Conservation (phyloP, 2,888 invertebrate genomes). For the Tribolium freemani region DNA sequence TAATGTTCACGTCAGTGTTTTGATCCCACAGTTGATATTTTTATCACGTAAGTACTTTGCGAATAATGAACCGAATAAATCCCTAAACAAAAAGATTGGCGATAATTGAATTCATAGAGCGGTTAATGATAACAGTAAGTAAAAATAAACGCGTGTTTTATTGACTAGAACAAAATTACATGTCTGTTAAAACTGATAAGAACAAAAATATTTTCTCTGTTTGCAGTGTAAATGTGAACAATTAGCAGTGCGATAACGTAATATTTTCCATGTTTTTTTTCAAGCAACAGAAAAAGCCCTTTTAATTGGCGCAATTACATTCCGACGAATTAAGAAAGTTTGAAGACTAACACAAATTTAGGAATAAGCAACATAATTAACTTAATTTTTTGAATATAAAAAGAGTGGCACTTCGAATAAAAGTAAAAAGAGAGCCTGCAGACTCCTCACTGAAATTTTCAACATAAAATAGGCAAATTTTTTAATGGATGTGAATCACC, state of each 20-base stretch:
- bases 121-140: neutral
- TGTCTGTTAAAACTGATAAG: neutral
- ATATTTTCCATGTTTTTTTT: too few relatives aligned
- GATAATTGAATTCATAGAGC: neutral
- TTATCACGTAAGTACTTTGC: neutral
- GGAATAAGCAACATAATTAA: too few relatives aligned
- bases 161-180: neutral
- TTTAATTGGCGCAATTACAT: too few relatives aligned
- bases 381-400: too few relatives aligned
- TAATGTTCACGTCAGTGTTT: neutral
- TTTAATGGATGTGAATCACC: too few relatives aligned
- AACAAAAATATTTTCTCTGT: neutral
- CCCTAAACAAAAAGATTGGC: neutral
- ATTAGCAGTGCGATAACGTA: neutral
- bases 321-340: too few relatives aligned
- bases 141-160: neutral
- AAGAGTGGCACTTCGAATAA: too few relatives aligned
- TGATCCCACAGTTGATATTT: neutral
- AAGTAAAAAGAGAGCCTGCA: too few relatives aligned
- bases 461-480: too few relatives aligned
- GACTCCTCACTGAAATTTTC: too few relatives aligned
- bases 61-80: neutral
- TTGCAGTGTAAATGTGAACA: neutral
- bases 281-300: too few relatives aligned
- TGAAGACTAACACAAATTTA: too few relatives aligned